Conservation (phyloP, 2,888 invertebrate genomes). For the Hermaeophaga mercurialis region DNA sequence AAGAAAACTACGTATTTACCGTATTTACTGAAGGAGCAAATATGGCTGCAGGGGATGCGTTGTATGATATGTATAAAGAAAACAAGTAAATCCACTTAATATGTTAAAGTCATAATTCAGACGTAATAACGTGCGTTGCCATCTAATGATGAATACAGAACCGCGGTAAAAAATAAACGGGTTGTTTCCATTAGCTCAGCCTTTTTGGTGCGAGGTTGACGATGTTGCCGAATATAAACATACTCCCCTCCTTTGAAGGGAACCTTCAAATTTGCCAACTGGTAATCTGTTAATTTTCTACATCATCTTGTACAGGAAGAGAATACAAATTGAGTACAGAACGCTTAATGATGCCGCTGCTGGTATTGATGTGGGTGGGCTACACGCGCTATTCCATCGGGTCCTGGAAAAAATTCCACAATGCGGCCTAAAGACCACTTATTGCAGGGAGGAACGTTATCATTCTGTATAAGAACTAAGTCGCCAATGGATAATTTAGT, state of each 20-base stretch:
- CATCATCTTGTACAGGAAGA: slow-evolving; percentile 17
- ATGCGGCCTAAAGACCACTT: slow-evolving; percentile 23
- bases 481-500: slow-evolving; percentile 3
- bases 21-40: too few relatives aligned
- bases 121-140: too few relatives aligned
- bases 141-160: too few relatives aligned
- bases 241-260: slow-evolving; percentile 7
- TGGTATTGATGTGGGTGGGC: slow-evolving; percentile 14
- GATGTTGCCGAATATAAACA: too few relatives aligned
- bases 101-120: too few relatives aligned
- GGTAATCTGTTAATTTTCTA: neutral
- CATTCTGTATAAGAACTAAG: slow-evolving; percentile 22
- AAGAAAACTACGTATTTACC: too few relatives aligned
- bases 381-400: slow-evolving; percentile 21
- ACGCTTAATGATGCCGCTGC: slow-evolving; percentile 12
- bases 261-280: neutral
- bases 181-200: too few relatives aligned
- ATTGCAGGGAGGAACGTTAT: slow-evolving; percentile 16
- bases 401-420: slow-evolving; percentile 9
- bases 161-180: too few relatives aligned
- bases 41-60: too few relatives aligned
- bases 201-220: too few relatives aligned
- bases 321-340: slow-evolving; percentile 24
- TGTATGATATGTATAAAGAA: too few relatives aligned
- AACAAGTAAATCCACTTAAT: too few relatives aligned